Conservation (phyloP, 2,888 invertebrate species). For the Cheilosia urbana region DNA sequence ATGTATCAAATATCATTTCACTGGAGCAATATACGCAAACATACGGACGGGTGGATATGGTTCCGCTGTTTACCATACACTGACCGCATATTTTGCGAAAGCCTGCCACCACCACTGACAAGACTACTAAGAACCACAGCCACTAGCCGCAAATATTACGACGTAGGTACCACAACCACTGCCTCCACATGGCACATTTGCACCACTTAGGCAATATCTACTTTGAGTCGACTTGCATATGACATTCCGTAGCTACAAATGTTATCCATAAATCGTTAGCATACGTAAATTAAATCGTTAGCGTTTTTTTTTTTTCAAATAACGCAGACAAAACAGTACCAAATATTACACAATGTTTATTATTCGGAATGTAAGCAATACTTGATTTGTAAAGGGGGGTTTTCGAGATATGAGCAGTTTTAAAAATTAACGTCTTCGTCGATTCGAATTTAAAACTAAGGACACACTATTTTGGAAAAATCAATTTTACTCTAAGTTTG, state of each 20-base stretch:
- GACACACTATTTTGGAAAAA: too few relatives aligned
- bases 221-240: not conserved
- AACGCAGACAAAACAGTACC: too few relatives aligned
- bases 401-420: too few relatives aligned
- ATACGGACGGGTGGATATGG: not conserved
- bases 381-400: too few relatives aligned
- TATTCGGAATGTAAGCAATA: too few relatives aligned
- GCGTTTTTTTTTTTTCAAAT: too few relatives aligned
- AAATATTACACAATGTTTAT: too few relatives aligned
- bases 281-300: constrained; percentile 13
- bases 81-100: not conserved
- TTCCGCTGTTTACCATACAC: constrained; percentile 13
- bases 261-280: constrained; percentile 6
- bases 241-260: constrained; percentile 12
- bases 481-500: too few relatives aligned
- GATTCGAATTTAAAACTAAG: too few relatives aligned
- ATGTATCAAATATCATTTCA: constrained; percentile 34
- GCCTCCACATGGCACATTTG: not conserved
- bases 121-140: constrained; percentile 23
- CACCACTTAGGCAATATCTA: constrained; percentile 20
- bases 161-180: not conserved
- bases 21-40: not conserved
- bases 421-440: too few relatives aligned
- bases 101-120: constrained; percentile 1
- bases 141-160: constrained; percentile 15